Evolutionary conservation across 1,140 invertebrate genomes (phyloP).

Genomic region (Eumeta japonica): DNA sequence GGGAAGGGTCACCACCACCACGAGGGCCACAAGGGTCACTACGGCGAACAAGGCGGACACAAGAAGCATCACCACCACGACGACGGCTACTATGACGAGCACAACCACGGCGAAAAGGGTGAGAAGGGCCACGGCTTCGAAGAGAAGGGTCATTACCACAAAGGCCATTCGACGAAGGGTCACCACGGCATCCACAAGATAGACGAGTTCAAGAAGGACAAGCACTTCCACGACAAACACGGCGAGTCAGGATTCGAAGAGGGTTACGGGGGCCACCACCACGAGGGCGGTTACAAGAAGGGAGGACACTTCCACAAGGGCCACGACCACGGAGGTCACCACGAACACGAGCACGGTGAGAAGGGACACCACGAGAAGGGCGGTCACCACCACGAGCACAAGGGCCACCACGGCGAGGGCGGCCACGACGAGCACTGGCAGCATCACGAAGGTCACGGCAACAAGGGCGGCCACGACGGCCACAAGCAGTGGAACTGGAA

Average conservation of each 20-base stretch:
- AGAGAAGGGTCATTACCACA: constrained; percentile 66
- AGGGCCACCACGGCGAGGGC: constrained; percentile 54
- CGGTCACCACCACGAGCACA: constrained; percentile 46
- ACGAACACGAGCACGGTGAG: constrained; percentile 68
- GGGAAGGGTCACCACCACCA: constrained; percentile 71
- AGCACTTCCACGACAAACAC: constrained; percentile 71
- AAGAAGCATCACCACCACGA: constrained; percentile 74
- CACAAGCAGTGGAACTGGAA: constrained; percentile 55
- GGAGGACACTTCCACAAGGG: constrained; percentile 68
- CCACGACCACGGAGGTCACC: constrained; percentile 63
- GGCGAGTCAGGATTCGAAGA: constrained; percentile 73
- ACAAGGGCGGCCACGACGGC: constrained; percentile 61
- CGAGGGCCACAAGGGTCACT: constrained; percentile 67
- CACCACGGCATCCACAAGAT: constrained; percentile 73
- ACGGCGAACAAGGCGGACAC: constrained; percentile 69
- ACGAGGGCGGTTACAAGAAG: constrained; percentile 65
- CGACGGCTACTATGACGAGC: constrained; percentile 70
- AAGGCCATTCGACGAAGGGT: constrained; percentile 74
- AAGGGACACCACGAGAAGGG: constrained; percentile 70
- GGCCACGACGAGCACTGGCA: constrained; percentile 58
- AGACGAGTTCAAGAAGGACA: constrained; percentile 66
- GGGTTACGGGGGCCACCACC: constrained; percentile 64
- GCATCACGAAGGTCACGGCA: constrained; percentile 61
- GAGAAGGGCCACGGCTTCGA: constrained; percentile 63
- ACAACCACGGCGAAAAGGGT: constrained; percentile 66